Conservation (phyloP, 2,113 vertebrate genomes). For the Oryzias celebensis region DNA sequence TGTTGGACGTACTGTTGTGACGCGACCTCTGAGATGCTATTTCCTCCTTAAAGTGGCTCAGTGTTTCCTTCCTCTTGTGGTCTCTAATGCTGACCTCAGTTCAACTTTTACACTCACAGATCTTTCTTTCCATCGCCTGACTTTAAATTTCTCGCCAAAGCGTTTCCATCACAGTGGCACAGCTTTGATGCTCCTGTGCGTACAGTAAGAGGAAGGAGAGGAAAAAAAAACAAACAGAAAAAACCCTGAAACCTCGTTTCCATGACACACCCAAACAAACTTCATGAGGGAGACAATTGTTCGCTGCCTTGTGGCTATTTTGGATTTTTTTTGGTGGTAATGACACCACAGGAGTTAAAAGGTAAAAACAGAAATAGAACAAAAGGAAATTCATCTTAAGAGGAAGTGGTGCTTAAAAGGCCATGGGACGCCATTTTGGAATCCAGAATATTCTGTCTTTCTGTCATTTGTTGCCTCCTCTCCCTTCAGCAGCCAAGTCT, state of each 20-base stretch:
- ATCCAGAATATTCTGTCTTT: slow-evolving; percentile 17
- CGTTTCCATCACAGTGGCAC: slow-evolving; percentile 45
- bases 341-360: slow-evolving; percentile 28
- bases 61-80: slow-evolving; percentile 27
- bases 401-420: slow-evolving; percentile 17
- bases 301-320: slow-evolving; percentile 37
- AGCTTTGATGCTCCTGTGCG: slow-evolving; percentile 12
- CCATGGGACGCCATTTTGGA: slow-evolving; percentile 23
- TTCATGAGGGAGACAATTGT: slow-evolving; percentile 27
- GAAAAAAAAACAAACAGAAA: slow-evolving; percentile 43
- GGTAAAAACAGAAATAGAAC: slow-evolving; percentile 17
- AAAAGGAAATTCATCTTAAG: slow-evolving; percentile 18
- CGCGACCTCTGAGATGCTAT: slow-evolving; percentile 25
- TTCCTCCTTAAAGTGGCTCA: slow-evolving; percentile 41
- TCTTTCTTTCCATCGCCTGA: slow-evolving; percentile 10
- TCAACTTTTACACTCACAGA: slow-evolving; percentile 8
- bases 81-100: slow-evolving; percentile 45
- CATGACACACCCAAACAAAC: slow-evolving; percentile 74
- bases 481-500: slow-evolving; percentile 12
- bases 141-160: slow-evolving; percentile 28
- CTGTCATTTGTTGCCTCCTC: slow-evolving; percentile 11
- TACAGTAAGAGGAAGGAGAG: slow-evolving; percentile 30
- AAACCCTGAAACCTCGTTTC: slow-evolving; percentile 62
- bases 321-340: slow-evolving; percentile 35
- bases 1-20: slow-evolving; percentile 32